Evolutionary conservation across 2,113 vertebrate species (phyloP).

Genomic region (Turnix velox): DNA sequence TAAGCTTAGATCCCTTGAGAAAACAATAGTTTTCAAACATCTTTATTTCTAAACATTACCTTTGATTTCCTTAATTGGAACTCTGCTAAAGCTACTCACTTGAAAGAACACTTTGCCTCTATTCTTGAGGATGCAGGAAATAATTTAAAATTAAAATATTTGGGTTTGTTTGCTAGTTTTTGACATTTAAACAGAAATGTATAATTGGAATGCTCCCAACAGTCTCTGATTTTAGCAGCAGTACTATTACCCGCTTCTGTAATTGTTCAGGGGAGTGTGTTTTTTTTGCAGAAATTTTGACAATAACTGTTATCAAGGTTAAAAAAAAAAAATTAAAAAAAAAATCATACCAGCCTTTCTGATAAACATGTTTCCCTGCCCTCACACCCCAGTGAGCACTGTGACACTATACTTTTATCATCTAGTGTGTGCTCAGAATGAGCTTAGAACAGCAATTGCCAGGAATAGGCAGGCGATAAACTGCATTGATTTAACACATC

Average conservation of each 20-base stretch:
- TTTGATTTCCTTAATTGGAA: slow-evolving; percentile 8
- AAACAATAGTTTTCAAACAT: slow-evolving; percentile 9
- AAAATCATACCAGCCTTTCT: slow-evolving; percentile 67
- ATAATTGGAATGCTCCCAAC: not conserved
- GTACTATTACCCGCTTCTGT: slow-evolving; percentile 51
- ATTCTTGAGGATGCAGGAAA: not conserved
- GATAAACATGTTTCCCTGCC: slow-evolving; percentile 80
- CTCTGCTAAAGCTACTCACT: not conserved
- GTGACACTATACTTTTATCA: slow-evolving; percentile 83
- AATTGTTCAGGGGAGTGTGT: slow-evolving; percentile 38
- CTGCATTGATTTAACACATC: slow-evolving; percentile 88
- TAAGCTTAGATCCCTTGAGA: slow-evolving; percentile 44
- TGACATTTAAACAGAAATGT: slow-evolving; percentile 25
- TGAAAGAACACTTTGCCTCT: not conserved
- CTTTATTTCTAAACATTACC: not conserved
- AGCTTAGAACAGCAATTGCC: slow-evolving; percentile 84
- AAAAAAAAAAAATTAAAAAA: slow-evolving; percentile 8
- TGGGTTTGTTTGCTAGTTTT: not conserved
- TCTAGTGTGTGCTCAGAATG: slow-evolving; percentile 81
- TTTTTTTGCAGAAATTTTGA: slow-evolving; percentile 65
- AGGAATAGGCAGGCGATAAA: slow-evolving; percentile 86
- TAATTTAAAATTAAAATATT: not conserved
- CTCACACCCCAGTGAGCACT: slow-evolving; percentile 75
- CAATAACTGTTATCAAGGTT: slow-evolving; percentile 69
- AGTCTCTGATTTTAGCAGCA: slow-evolving; percentile 40